Evolutionary conservation across 2,797 vertebrate genomes (phyloP), one percentile per base, ranked within the genome.

Genomic region (Brachyrhaphis roseni): DNA sequence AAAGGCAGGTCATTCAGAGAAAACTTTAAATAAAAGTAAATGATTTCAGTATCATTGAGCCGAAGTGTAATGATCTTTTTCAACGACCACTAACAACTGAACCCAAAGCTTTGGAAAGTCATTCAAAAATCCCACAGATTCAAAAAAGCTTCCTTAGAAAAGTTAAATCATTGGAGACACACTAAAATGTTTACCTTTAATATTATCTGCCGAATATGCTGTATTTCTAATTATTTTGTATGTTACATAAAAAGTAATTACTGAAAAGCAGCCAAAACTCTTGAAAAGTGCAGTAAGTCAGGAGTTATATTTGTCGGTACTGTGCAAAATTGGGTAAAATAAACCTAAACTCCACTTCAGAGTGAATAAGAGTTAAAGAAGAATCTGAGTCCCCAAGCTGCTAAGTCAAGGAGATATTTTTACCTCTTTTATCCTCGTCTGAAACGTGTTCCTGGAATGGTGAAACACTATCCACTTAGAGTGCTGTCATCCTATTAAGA

Each of bases 401-500:
- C 83, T 92, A 81, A 90, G 75, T 81, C 83, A 86, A 64, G 41
- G 78, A 77, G 76, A 74, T 94, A 94, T 94, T 95, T 95, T 94
- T 93, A 94, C 84, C 85, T 90, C 81, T 82, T 88, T 93, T 83
- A 95, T 94, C 94, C 92, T 84, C 0, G 93, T 94, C 94, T 94
- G 90, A 86, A 90, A 90, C 88, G 76, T 90, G 89, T 92, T 91
- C 89, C 84, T 89, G 88, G 92, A 92, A 89, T 77, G 86, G 91
- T 89, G 88, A 94, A 88, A 94, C 74, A 12, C 90, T 88, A 95
- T 96, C 95, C 94, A 93, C 93, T 96, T 95, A 95, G 88, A 81
- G 77, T 36, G 72, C 88, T 82, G 89, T 94, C 86, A 95, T 95
- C 95, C 96, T 91, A 94, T 96, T 95, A 95, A 94, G 90, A 82